phyloP scores from a whole-genome alignment of 1,140 invertebrate genomes.

The Drosophila leontia region DNA sequence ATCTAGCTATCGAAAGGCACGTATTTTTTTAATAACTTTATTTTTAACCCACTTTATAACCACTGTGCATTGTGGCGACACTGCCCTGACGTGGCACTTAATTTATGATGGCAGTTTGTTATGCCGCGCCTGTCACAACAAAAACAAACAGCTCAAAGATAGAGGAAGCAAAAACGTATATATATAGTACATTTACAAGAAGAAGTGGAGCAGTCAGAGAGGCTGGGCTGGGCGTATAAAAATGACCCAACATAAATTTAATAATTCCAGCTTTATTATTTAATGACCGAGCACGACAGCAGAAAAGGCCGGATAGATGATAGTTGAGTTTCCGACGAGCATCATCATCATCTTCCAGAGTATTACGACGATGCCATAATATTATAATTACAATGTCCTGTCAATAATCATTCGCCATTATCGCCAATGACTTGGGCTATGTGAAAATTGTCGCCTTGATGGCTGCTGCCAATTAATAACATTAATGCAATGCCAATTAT shows the following conservation, averaged over 20 bases:
- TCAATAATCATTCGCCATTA: conserved; percentile 52
- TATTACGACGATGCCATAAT: conserved; percentile 34
- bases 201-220: conserved; percentile 9
- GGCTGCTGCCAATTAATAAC: conserved; percentile 68
- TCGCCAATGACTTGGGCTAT: conserved; percentile 54
- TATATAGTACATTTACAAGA: conserved; percentile 30
- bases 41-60: neutral
- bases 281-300: conserved; percentile 55
- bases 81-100: conserved; percentile 77
- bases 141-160: conserved; percentile 76
- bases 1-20: neutral
- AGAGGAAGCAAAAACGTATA: conserved; percentile 44
- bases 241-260: conserved; percentile 84
- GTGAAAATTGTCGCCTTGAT: conserved; percentile 42
- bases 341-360: neutral
- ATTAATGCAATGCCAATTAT: conserved; percentile 82
- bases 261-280: conserved; percentile 84
- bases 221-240: conserved; percentile 58
- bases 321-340: conserved; percentile 9
- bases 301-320: conserved; percentile 10
- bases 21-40: conserved; percentile 1
- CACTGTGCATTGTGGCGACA: conserved; percentile 57
- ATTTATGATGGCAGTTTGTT: conserved; percentile 84
- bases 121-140: conserved; percentile 81
- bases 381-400: conserved; percentile 62